Percentiles rank a stretch among this genome's conserved stretches.
Evolutionary conservation across 2,888 invertebrate genomes (phyloP).

Genomic region (Furcula furcula): DNA sequence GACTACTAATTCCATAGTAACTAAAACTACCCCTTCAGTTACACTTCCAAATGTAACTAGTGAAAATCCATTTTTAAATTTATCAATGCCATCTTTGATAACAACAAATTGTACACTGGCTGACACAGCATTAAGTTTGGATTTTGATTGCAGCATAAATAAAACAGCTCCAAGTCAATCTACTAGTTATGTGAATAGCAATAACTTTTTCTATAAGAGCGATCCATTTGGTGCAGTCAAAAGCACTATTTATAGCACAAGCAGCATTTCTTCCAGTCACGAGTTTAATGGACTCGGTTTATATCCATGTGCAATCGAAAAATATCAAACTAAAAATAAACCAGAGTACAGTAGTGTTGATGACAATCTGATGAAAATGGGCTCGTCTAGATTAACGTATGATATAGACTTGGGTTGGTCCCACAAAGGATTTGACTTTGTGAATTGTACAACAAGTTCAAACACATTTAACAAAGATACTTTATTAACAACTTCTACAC

Average conservation of each 20-base stretch:
- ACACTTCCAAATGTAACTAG: slow-evolving; percentile 39
- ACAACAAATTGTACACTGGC: slow-evolving; percentile 53
- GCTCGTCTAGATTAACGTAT: slow-evolving; percentile 69
- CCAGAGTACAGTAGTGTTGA: slow-evolving; percentile 65
- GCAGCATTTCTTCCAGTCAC: slow-evolving; percentile 67
- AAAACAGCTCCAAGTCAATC: slow-evolving; percentile 57
- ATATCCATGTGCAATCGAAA: slow-evolving; percentile 76
- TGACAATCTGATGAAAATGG: slow-evolving; percentile 74
- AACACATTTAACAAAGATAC: slow-evolving; percentile 66
- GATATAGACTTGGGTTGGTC: slow-evolving; percentile 77
- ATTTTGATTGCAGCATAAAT: slow-evolving; percentile 66
- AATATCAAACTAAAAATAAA: slow-evolving; percentile 68
- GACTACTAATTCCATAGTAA: slow-evolving; percentile 7
- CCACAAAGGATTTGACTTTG: slow-evolving; percentile 73
- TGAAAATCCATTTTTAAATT: slow-evolving; percentile 69
- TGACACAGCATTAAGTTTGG: slow-evolving; percentile 60
- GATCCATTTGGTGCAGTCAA: slow-evolving; percentile 68
- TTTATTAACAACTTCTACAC: slow-evolving; percentile 55
- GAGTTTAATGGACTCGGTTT: slow-evolving; percentile 70
- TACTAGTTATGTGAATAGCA: slow-evolving; percentile 47
- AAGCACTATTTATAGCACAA: slow-evolving; percentile 71
- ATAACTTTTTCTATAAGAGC: slow-evolving; percentile 68
- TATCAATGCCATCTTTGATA: slow-evolving; percentile 62
- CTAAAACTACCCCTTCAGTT: slow-evolving; percentile 39
- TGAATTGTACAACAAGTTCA: slow-evolving; percentile 59